Base-by-base conservation (phyloP, 2,113 vertebrate species). In the Hylia prasina region DNA sequence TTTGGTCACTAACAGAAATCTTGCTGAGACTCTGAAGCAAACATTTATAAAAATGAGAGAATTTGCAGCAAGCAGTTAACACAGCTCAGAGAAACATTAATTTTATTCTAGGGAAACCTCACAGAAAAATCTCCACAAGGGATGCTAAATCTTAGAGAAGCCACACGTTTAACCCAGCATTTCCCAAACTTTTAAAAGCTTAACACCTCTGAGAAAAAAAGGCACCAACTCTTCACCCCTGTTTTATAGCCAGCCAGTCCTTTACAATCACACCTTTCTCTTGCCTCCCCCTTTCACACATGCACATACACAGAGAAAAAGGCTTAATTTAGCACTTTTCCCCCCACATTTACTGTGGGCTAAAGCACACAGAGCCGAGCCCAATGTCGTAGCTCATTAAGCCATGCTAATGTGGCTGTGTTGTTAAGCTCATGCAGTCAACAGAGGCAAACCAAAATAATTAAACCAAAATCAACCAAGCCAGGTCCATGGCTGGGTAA, bases 151-250 rank as follows among this genome's bases (percentile, higher is more conserved):
- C 54, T 73, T 81, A 72, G 91, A 85, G 87, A 93, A 22, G 28
- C 87, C 78, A 93, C 66, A 82, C 91, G 92, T 94, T 92, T 94
- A 96, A 94, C 88, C 72, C 86, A 94, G 60, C 45, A 14, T 93
- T 96, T 93, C 85, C 93, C 76, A 93, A 96, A 93, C 75, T 92
- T 94, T 93, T 90, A 93, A 96, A 95, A 96, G 93, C 92, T 96
- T 96, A 90, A 90, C 94, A 95, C 92, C 93, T 93, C 90, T 64
- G 44, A 93, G 90, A 81, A 96, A 91, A 96, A 96, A 77, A 94
- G 82, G 75, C 80, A 95, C 82, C 80, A 94, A 75, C 89, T 90
- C 92, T 89, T 97, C 94, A 86, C 79, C 76, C 82, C 51, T 87
- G 40, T 84, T 94, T 96, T 95, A 96, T 48, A 87, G 96, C 89